phyloP scores from a whole-genome alignment of 2,888 invertebrate species.

The Synergus japonicus region DNA sequence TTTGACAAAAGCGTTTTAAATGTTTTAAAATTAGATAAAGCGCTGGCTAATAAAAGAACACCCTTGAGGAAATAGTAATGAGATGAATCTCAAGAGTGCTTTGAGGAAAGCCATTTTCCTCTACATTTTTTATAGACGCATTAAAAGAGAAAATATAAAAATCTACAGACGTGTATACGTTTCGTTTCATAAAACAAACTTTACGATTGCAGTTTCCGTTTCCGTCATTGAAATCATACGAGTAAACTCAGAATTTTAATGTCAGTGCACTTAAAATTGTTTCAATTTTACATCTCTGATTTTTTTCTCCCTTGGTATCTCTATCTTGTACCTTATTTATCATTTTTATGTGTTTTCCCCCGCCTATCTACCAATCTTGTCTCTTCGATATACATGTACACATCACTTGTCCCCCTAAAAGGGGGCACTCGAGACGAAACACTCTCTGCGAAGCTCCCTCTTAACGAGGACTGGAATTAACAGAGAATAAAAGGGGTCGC shows the following conservation, averaged over 20 bases:
- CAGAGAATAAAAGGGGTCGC: slow-evolving; percentile 29
- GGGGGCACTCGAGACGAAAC: slow-evolving; percentile 30
- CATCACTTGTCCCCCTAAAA: neutral
- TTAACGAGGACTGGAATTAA: slow-evolving; percentile 32
- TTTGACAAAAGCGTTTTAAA: too few species aligned
- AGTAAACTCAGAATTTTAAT: neutral
- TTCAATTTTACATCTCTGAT: neutral
- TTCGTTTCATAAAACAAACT: neutral
- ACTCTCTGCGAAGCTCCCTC: slow-evolving; percentile 10
- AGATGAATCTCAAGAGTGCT: neutral
- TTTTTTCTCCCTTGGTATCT: neutral
- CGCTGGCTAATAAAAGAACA: neutral
- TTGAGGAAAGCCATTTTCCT: neutral
- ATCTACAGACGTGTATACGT: neutral
- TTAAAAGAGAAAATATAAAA: neutral
- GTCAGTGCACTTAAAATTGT: neutral
- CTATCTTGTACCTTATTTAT: neutral
- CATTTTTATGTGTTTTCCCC: neutral
- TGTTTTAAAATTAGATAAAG: too few species aligned
- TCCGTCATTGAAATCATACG: neutral
- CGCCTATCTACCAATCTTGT: neutral
- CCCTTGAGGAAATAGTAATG: neutral
- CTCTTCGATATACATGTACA: neutral
- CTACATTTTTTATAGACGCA: neutral
- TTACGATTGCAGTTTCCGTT: neutral